A percentile compares a stretch with the other conserved stretches of the same genome.
These are phyloP conservation scores for Crotophaga sulcirostris DNA, from an alignment of 2,113 vertebrate genomes.

Conservation along the genomic window DNA sequence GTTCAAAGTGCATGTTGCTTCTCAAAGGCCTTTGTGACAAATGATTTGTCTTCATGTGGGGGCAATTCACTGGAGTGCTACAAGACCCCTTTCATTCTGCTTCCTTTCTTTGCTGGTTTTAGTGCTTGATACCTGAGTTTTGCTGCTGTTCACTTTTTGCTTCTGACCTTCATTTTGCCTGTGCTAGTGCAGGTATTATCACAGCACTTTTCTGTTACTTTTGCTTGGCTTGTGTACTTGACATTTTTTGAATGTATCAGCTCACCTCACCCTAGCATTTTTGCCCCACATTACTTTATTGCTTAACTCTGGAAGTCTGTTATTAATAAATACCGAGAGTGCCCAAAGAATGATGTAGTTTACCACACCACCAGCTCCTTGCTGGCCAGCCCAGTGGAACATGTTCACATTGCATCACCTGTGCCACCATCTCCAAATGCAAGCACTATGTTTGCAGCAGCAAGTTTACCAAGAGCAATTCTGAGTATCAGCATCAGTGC, in stretches of 20 bases:
- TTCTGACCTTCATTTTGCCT: background rate
- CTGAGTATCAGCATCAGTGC: background rate
- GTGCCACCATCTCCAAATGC: background rate
- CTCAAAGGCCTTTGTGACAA: background rate
- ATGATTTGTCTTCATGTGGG: background rate
- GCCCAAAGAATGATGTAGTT: background rate
- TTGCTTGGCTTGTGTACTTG: background rate
- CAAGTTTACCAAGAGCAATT: background rate
- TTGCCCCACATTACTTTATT: background rate
- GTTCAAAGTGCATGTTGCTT: background rate
- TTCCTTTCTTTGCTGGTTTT: background rate
- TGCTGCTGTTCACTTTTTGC: background rate
- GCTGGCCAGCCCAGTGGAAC: background rate
- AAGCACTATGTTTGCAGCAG: background rate
- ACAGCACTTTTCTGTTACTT: background rate
- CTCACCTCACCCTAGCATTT: background rate
- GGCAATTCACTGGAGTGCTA: rapidly evolving
- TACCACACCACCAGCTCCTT: background rate
- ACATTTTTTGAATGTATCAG: background rate
- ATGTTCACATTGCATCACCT: background rate
- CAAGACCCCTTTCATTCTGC: background rate
- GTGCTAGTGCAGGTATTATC: background rate
- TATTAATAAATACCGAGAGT: background rate
- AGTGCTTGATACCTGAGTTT: background rate
- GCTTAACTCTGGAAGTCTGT: background rate